Conservation (phyloP, 2,113 vertebrate species). For the Strix aluco region DNA sequence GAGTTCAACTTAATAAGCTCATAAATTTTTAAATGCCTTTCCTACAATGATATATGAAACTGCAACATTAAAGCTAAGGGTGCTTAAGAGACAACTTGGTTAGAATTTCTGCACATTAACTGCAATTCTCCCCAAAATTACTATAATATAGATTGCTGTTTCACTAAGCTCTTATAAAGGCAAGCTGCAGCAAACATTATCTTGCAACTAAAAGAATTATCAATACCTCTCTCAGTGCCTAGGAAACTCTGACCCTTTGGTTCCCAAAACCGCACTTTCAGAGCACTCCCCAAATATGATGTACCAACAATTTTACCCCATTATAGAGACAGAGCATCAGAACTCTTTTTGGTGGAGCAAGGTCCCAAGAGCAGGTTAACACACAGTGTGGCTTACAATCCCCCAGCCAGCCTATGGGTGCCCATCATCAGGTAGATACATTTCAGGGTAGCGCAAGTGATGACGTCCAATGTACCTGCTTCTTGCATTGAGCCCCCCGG, state of each 20-base stretch:
- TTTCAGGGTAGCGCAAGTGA: background rate
- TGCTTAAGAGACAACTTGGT: background rate
- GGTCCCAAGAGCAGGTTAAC: background rate
- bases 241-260: background rate
- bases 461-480: background rate
- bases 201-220: background rate
- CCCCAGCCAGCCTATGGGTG: background rate
- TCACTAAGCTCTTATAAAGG: background rate
- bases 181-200: background rate
- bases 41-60: background rate
- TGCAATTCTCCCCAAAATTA: background rate
- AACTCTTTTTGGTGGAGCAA: background rate
- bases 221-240: background rate
- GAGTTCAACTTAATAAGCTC: background rate
- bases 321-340: background rate
- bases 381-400: background rate
- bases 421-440: background rate
- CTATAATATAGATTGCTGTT: background rate
- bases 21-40: background rate
- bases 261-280: background rate
- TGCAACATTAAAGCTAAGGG: background rate
- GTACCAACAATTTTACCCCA: accelerated
- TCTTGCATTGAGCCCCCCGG: background rate
- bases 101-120: background rate
- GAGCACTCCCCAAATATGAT: accelerated